Base-by-base conservation (phyloP, 2,797 vertebrate species). In the Australoheros facetus region DNA sequence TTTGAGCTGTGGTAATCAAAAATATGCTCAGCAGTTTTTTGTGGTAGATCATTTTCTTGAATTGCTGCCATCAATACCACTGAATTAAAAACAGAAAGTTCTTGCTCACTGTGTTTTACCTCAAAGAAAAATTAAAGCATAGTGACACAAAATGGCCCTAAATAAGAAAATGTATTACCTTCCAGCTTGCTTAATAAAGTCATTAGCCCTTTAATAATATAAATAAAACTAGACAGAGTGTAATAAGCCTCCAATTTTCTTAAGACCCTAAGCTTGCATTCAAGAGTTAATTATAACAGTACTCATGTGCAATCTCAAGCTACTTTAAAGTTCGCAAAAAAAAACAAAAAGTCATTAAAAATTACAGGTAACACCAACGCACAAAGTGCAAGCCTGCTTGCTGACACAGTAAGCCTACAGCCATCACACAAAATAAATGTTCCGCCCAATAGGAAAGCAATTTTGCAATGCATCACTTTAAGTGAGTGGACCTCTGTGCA, bases 401-500 rank as follows among this genome's bases (percentile, higher is more conserved):
- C 91, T 90, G 85, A 93, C 89, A 91, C 85, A 87, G 85, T 77
- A 81, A 85, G 85, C 85, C 86, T 75, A 86, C 83, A 88, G 75
- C 89, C 78, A 77, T 90, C 87, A 87, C 84, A 75, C 80, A 83
- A 82, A 92, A 91, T 86, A 82, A 89, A 94, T 89, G 93, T 88
- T 86, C 79, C 37, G 26, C 82, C 89, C 82, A 89, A 91, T 90
- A 91, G 90, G 90, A 92, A 93, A 89, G 90, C 85, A 88, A 92
- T 93, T 85, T 94, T 88, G 89, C 90, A 87, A 93, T 93, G 93
- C 88, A 93, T 94, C 92, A 93, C 84, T 91, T 91, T 92, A 94
- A 95, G 90, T 92, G 89, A 92, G 92, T 89, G 88, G 91, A 90
- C 93, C 93, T 94, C 85, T 93, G 90, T 78, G 88, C 88, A 34